Conservation (phyloP, 2,797 vertebrate species). For the Tangara arthus region DNA sequence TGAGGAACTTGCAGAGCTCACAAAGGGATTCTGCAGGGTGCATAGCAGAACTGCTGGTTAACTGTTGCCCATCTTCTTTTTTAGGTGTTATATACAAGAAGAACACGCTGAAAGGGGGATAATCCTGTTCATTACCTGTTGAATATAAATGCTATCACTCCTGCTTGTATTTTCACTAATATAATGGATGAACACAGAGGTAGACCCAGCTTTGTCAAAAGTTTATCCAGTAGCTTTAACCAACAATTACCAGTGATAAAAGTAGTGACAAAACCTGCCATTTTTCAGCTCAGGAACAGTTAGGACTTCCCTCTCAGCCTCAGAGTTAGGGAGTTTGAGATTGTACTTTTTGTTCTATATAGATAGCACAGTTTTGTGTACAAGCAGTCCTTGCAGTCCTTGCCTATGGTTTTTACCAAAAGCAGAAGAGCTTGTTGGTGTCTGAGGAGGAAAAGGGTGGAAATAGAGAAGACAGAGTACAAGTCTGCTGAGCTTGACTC, state of each 20-base stretch:
- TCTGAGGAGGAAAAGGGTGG: neutral
- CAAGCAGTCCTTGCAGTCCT: neutral
- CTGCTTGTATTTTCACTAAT: neutral
- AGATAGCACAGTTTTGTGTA: neutral
- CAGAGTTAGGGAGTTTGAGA: neutral
- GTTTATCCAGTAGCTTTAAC: neutral
- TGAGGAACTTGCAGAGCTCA: neutral
- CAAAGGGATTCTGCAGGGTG: neutral
- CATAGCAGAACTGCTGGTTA: neutral
- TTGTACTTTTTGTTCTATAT: neutral
- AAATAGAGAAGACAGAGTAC: neutral
- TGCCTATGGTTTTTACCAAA: neutral
- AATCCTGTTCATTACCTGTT: neutral
- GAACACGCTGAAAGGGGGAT: neutral
- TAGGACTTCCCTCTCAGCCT: neutral
- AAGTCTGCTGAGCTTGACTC: neutral
- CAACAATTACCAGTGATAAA: neutral
- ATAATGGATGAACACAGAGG: neutral
- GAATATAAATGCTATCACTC: neutral
- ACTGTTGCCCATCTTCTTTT: neutral
- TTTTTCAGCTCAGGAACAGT: neutral
- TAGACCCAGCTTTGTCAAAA: neutral
- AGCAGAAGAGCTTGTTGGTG: neutral
- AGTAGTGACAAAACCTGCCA: neutral
- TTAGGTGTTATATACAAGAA: neutral